Evolutionary conservation across 1,140 invertebrate genomes (phyloP), one percentile per base, ranked within the genome.

Genomic region (Euura lappo): DNA sequence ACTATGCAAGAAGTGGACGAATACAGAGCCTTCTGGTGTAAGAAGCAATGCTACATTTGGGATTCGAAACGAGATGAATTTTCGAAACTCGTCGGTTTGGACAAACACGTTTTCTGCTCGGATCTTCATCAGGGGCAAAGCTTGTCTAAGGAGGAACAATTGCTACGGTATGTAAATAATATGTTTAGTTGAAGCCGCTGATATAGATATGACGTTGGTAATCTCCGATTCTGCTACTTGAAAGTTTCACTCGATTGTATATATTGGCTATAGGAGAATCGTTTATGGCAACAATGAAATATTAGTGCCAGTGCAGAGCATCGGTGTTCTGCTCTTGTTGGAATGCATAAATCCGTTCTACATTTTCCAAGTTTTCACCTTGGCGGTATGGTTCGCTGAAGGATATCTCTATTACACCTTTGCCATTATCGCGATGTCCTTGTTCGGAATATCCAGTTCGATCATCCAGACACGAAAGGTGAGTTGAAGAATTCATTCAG

Each of bases 341-440:
- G 95, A 97, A 88, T 91, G 95, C 43, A 90, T 99, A 67, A 97
- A 97, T 83, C 98, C 98, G 0, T 99, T 98, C 87, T 99, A 99
- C 85, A 93, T 99, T 68, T 98, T 98, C 86, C 96, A 98, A 93
- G 84, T 95, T 65, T 97, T 96, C 84, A 96, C 95, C 6, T 90
- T 97, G 8, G 86, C 90, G 3, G 90, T 97, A 46, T 97, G 95
- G 95, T 87, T 95, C 4, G 89, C 91, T 2, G 95, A 97, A 78
- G 88, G 91, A 8, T 98, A 98, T 80, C 91, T 93, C 72, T 97
- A 96, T 79, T 98, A 97, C 83, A 94, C 95, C 8, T 89, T 92
- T 44, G 95, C 96, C 45, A 96, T 98, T 73, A 89, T 97, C 6
- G 82, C 94, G 8, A 97, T 98, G 93, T 96, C 96, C 1, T 87